Evolutionary conservation across 2,113 vertebrate genomes (phyloP).

Genomic region (Rafetus swinhoei): DNA sequence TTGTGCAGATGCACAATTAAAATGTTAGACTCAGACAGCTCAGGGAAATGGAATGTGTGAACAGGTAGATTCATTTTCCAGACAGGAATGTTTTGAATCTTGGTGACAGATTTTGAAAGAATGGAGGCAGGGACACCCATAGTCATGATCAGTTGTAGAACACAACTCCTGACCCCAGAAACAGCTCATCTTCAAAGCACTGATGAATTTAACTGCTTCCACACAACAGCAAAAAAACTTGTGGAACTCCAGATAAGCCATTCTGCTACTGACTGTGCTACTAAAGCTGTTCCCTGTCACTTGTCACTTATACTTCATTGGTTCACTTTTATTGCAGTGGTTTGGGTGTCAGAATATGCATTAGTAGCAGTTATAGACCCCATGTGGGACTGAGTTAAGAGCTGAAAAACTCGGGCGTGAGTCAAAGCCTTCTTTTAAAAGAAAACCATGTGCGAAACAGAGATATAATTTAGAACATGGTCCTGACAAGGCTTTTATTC

Average conservation of each 20-base stretch:
- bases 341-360: background rate
- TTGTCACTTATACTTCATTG: background rate
- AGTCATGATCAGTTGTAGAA: background rate
- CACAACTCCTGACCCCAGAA: background rate
- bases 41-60: background rate
- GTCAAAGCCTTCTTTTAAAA: background rate
- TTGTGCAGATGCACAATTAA: too few species aligned
- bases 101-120: background rate
- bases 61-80: constrained; percentile 20
- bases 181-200: background rate
- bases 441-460: background rate
- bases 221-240: background rate
- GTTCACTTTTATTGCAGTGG: background rate
- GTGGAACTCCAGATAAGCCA: background rate
- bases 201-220: background rate
- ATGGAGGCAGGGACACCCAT: background rate
- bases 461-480: background rate
- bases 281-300: background rate
- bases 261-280: constrained; percentile 23
- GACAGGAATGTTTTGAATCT: constrained; percentile 48
- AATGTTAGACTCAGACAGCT: background rate
- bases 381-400: background rate
- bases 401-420: background rate
- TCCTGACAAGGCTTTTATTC: background rate
- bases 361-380: background rate